Conservation (phyloP, 2,888 invertebrate genomes). For the Drosophila fulvimacula region DNA sequence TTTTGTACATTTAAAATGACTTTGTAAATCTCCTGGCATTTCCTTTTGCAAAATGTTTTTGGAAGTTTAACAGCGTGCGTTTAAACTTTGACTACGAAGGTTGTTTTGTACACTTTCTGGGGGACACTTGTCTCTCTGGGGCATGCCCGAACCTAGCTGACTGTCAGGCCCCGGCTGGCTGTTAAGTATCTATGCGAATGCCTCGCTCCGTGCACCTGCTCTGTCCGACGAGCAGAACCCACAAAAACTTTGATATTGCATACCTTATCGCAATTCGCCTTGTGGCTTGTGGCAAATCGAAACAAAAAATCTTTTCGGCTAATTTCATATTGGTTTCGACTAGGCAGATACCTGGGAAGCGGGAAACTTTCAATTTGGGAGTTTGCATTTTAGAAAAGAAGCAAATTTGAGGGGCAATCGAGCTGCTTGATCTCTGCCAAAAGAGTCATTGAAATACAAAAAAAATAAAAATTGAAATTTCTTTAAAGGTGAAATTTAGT, state of each 20-base stretch:
- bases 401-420: too few relatives aligned
- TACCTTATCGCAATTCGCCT: constrained; percentile 40
- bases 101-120: constrained; percentile 19
- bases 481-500: too few relatives aligned
- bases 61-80: constrained; percentile 12
- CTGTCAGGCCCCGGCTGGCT: constrained; percentile 6
- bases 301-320: constrained; percentile 4
- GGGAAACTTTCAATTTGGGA: background rate
- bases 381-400: too few relatives aligned
- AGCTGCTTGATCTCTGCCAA: too few relatives aligned
- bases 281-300: constrained; percentile 9
- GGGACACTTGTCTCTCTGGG: constrained; percentile 15
- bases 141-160: constrained; percentile 6
- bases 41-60: background rate
- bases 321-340: background rate
- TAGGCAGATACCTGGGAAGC: background rate
- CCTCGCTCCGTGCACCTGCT: constrained; percentile 14
- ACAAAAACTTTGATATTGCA: constrained; percentile 51
- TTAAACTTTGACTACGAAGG: constrained; percentile 19
- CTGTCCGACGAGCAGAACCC: background rate
- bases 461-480: too few relatives aligned
- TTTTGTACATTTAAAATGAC: background rate
- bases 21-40: constrained; percentile 5
- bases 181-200: constrained; percentile 1
- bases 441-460: too few relatives aligned